Conservation (phyloP, 2,113 vertebrate genomes). For the Nestor notabilis region DNA sequence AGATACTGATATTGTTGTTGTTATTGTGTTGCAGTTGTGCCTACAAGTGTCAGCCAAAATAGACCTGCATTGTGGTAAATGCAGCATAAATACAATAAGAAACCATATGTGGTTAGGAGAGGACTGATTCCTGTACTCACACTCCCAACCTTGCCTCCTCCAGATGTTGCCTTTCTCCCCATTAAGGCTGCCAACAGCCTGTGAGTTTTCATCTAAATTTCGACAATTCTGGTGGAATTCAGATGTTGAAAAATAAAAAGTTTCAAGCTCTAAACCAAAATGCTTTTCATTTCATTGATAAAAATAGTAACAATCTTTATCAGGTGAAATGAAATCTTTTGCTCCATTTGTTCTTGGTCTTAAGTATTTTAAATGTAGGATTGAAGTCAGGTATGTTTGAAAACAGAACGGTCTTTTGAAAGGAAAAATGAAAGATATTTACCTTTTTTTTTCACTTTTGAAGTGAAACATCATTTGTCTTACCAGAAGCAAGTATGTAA, state of each 20-base stretch:
- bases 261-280: not conserved
- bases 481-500: not conserved
- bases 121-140: not conserved
- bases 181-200: not conserved
- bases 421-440: not conserved
- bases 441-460: not conserved
- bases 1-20: slow-evolving; percentile 43
- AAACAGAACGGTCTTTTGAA: not conserved
- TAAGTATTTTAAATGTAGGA: not conserved
- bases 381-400: not conserved
- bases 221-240: not conserved
- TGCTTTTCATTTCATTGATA: not conserved
- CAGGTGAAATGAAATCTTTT: not conserved
- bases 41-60: not conserved
- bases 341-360: not conserved
- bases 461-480: not conserved
- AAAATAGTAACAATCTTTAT: not conserved
- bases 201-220: not conserved
- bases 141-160: not conserved
- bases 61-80: not conserved
- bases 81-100: not conserved
- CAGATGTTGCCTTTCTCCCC: not conserved
- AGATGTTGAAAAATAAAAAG: not conserved
- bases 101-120: not conserved
- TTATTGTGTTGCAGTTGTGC: slow-evolving; percentile 27